Evolutionary conservation across 2,888 invertebrate species (phyloP).

Genomic region (Automeris io): DNA sequence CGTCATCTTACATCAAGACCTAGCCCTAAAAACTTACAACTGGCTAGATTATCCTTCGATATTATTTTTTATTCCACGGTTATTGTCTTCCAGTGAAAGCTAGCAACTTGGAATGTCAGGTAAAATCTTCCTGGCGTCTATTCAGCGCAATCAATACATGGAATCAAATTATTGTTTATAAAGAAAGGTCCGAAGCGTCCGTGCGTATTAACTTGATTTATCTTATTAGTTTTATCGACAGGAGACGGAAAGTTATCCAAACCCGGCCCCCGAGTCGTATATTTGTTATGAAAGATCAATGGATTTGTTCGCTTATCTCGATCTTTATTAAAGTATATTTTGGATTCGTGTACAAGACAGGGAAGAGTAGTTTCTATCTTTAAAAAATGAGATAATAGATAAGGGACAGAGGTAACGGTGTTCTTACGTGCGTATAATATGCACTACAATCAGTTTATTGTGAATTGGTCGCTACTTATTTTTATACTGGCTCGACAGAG

Average conservation of each 20-base stretch:
- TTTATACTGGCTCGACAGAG: no score
- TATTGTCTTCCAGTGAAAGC: no score
- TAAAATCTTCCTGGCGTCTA: not conserved
- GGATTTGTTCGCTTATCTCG: constrained; percentile 30
- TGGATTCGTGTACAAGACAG: constrained; percentile 26
- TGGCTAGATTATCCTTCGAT: no score
- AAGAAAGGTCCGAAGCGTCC: constrained; percentile 35
- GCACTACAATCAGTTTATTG: constrained; percentile 19
- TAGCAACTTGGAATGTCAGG: no score
- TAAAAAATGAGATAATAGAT: constrained; percentile 62
- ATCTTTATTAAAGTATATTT: constrained; percentile 26
- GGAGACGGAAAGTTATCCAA: constrained; percentile 34
- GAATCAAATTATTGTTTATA: constrained; percentile 48
- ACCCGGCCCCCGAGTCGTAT: constrained; percentile 31
- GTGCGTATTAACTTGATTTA: constrained; percentile 53
- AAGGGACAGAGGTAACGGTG: constrained; percentile 18
- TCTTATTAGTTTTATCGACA: constrained; percentile 60
- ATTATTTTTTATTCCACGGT: no score
- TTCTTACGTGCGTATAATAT: constrained; percentile 25
- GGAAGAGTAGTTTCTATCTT: constrained; percentile 43
- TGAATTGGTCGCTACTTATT: constrained; percentile 12
- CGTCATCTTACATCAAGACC: no score
- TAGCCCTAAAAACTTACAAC: no score
- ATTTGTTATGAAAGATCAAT: constrained; percentile 19
- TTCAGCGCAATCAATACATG: constrained; percentile 33